A percentile compares a stretch with the other conserved stretches of the same genome.
phyloP scores from a whole-genome alignment of 2,888 invertebrate species.

The Drosophila buzzatii region DNA sequence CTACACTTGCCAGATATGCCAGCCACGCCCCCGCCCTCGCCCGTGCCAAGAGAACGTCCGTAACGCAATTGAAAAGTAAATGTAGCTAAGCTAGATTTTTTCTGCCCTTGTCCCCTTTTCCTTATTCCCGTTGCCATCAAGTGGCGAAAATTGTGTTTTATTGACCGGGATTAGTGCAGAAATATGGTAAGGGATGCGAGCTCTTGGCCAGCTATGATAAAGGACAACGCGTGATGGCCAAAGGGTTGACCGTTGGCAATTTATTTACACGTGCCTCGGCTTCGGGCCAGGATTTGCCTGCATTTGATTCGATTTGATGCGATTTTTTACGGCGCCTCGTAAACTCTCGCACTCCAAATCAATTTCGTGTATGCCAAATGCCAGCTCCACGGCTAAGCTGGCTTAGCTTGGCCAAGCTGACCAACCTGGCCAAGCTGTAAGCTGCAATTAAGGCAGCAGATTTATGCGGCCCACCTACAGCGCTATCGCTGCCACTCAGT shows the following conservation, averaged over 20 bases:
- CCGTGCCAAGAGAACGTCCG: conserved; percentile 26
- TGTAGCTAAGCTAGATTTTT: conserved; percentile 39
- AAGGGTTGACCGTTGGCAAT: conserved; percentile 65
- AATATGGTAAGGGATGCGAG: conserved; percentile 39
- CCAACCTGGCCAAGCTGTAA: conserved; percentile 19
- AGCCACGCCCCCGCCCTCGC: conserved; percentile 1
- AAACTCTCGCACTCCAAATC: conserved; percentile 63
- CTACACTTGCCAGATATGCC: conserved; percentile 55
- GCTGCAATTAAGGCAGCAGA: conserved; percentile 52
- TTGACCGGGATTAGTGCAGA: conserved; percentile 70
- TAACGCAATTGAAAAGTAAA: conserved; percentile 60
- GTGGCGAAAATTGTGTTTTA: conserved; percentile 72
- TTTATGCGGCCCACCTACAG: conserved; percentile 36
- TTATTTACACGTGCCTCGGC: conserved; percentile 75
- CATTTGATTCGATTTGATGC: conserved; percentile 73
- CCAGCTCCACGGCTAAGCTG: conserved; percentile 19
- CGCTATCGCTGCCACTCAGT: conserved; percentile 35
- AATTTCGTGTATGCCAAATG: conserved; percentile 49
- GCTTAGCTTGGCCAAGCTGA: conserved; percentile 18
- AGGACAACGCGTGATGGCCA: conserved; percentile 37
- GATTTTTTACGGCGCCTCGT: conserved; percentile 71
- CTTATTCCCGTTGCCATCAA: background rate
- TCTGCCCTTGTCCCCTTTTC: conserved; percentile 1
- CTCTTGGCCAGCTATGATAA: conserved; percentile 62
- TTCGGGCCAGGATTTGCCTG: conserved; percentile 56